A percentile compares a stretch with the other conserved stretches of the same genome.
Evolutionary conservation across 2,797 vertebrate genomes (phyloP).

Genomic region (Onychomys leucogaster): DNA sequence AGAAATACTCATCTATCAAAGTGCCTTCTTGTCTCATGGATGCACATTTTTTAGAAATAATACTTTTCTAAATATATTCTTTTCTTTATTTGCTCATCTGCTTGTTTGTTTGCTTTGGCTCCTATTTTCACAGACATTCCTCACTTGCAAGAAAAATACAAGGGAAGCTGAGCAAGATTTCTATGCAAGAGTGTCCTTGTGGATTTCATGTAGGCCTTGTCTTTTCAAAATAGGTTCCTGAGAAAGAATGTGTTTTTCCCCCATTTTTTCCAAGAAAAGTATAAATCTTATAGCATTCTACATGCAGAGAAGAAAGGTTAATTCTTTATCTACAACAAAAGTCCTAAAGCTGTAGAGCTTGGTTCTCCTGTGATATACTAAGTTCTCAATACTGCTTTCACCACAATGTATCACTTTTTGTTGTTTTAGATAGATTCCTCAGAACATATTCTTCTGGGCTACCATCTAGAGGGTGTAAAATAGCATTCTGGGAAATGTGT

Average conservation of each 20-base stretch:
- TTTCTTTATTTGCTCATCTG: neutral
- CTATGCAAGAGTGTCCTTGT: neutral
- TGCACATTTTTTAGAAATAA: neutral
- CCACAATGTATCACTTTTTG: rapidly evolving
- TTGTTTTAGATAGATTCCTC: neutral
- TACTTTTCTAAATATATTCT: neutral
- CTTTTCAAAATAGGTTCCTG: neutral
- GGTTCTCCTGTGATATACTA: neutral
- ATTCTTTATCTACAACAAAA: neutral
- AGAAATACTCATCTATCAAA: slow-evolving; percentile 5
- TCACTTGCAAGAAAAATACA: neutral
- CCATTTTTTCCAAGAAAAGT: neutral
- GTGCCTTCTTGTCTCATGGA: neutral
- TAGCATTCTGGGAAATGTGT: neutral
- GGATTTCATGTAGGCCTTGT: neutral
- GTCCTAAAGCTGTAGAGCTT: neutral
- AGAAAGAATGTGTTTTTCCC: neutral
- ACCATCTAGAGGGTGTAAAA: neutral
- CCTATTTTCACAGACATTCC: neutral
- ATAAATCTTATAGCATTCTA: neutral
- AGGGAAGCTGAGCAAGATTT: neutral
- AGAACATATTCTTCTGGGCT: neutral
- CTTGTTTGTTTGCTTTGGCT: neutral
- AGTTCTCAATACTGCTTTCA: neutral
- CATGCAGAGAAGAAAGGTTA: neutral